These are phyloP conservation scores for Bubo bubo DNA, from an alignment of 2,113 vertebrate genomes.

Conservation along the genomic window DNA sequence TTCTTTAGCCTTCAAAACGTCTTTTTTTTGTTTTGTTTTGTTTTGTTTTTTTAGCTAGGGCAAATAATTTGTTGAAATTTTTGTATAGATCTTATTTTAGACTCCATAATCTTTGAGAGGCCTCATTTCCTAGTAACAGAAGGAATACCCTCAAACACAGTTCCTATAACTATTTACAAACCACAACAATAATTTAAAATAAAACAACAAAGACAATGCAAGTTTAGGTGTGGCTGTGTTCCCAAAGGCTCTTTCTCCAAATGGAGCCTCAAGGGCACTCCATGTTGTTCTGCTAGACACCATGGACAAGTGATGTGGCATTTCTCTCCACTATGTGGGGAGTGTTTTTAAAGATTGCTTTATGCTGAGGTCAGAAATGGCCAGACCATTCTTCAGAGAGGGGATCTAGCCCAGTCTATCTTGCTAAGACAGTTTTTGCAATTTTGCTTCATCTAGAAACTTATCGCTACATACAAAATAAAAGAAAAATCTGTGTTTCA, in stretches of 20 bases:
- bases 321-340: not conserved
- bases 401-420: not conserved
- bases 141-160: not conserved
- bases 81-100: fast-evolving
- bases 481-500: not conserved
- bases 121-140: not conserved
- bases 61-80: not conserved
- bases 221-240: not conserved
- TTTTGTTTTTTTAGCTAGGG: too few species aligned
- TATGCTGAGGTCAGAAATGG: not conserved
- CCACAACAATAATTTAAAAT: not conserved
- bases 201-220: not conserved
- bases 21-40: too few species aligned
- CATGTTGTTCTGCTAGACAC: not conserved
- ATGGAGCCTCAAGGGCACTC: not conserved
- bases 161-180: not conserved
- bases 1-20: not conserved
- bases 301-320: not conserved
- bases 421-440: not conserved
- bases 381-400: not conserved
- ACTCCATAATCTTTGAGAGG: not conserved
- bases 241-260: not conserved
- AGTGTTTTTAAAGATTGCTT: not conserved
- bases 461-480: not conserved
- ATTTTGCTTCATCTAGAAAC: not conserved